Percentiles rank a stretch among this genome's conserved stretches.
phyloP scores from a whole-genome alignment of 2,113 vertebrate species.

The Spilogale gracilis region DNA sequence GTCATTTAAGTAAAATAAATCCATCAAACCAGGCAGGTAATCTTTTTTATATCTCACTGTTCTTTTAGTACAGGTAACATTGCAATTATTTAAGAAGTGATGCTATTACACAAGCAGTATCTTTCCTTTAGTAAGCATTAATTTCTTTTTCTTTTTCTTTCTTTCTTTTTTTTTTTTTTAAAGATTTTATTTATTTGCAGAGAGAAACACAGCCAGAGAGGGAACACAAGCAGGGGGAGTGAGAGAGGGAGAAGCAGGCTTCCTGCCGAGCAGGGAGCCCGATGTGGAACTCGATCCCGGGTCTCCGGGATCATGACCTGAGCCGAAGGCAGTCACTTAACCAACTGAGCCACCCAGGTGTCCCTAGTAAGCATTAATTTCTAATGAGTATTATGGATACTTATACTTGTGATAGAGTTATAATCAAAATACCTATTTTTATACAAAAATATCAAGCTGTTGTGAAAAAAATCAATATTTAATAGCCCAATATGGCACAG shows the following conservation, averaged over 20 bases:
- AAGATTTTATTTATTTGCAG: no score
- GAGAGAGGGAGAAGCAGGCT: no score
- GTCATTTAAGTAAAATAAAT: neutral
- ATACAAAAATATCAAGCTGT: conserved; percentile 42
- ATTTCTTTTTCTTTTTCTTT: neutral
- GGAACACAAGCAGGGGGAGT: no score
- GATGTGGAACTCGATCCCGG: no score
- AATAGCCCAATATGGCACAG: neutral
- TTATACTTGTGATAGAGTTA: neutral
- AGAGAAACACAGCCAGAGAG: no score
- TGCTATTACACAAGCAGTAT: neutral
- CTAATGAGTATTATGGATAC: neutral
- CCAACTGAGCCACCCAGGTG: no score
- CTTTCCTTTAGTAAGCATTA: neutral
- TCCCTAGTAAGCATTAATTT: neutral
- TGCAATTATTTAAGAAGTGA: conserved; percentile 13
- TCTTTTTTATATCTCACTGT: neutral
- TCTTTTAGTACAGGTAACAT: conserved; percentile 3
- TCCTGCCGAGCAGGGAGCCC: no score
- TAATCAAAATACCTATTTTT: conserved; percentile 38
- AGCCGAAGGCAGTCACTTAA: no score
- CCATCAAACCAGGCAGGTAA: neutral
- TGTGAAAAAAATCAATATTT: conserved; percentile 28
- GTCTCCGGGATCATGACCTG: no score
- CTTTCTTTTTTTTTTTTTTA: no score